These are phyloP conservation scores for Eublepharis macularius DNA, from an alignment of 2,113 vertebrate genomes.

Conservation along the genomic window DNA sequence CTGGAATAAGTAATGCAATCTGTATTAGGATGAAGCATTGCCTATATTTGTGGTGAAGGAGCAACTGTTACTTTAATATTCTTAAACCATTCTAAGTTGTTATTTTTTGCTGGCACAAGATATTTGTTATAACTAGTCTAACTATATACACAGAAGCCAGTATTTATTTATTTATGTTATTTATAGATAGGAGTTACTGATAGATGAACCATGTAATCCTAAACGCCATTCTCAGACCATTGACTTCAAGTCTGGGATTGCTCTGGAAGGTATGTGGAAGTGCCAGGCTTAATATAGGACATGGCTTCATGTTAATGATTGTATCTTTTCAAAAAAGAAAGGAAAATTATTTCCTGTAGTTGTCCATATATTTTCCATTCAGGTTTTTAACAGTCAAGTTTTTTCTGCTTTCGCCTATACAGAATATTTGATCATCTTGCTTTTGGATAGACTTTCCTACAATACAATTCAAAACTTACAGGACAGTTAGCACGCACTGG, in stretches of 20 bases:
- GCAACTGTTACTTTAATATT: rapidly evolving
- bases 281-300: not conserved
- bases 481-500: not conserved
- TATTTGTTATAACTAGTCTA: not conserved
- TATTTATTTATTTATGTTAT: not conserved
- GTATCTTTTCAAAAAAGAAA: not conserved
- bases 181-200: not conserved
- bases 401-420: not conserved
- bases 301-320: not conserved
- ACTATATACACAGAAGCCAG: not conserved
- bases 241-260: too few species aligned
- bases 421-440: not conserved
- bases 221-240: too few species aligned
- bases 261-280: not conserved
- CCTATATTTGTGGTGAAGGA: not conserved
- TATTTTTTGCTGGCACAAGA: not conserved
- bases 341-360: not conserved
- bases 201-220: not conserved
- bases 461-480: not conserved
- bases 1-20: constrained; percentile 38
- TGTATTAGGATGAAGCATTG: constrained; percentile 10
- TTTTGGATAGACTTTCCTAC: not conserved
- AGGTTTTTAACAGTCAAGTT: too few species aligned
- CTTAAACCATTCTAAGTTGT: not conserved
- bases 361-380: not conserved